Conservation (phyloP, 2,113 vertebrate genomes). For the Candoia aspera region DNA sequence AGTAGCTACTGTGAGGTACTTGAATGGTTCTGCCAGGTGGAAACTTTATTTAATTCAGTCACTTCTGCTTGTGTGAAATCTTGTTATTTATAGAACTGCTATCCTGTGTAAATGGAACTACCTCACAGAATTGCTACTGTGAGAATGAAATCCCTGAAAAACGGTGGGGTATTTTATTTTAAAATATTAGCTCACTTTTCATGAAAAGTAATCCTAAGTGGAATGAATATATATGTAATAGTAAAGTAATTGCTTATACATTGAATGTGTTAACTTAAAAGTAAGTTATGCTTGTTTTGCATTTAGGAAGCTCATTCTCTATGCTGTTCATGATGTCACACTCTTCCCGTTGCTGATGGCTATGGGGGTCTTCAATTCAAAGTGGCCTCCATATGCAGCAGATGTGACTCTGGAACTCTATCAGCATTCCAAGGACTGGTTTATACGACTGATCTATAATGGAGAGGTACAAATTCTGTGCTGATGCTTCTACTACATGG, state of each 20-base stretch:
- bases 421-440: conserved; percentile 81
- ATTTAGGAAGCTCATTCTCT: conserved; percentile 89
- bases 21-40: background rate
- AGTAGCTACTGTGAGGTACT: background rate
- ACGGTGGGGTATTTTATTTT: background rate
- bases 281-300: background rate
- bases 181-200: background rate
- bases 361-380: conserved; percentile 87
- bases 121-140: background rate
- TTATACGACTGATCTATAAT: conserved; percentile 82
- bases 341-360: conserved; percentile 86
- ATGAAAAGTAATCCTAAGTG: background rate
- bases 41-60: background rate
- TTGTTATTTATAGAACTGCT: background rate
- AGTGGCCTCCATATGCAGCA: conserved; percentile 88
- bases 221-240: background rate
- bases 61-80: background rate
- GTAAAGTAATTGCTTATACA: background rate
- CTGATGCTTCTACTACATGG: rapidly evolving
- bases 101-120: background rate
- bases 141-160: background rate
- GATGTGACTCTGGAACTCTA: conserved; percentile 89
- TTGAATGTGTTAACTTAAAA: background rate
- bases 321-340: conserved; percentile 87
- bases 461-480: conserved; percentile 78